Evolutionary conservation across 92 coral and sea anemone genomes (phyloP), one percentile per base, ranked within the genome.

Genomic region (Diadumene lineata): DNA sequence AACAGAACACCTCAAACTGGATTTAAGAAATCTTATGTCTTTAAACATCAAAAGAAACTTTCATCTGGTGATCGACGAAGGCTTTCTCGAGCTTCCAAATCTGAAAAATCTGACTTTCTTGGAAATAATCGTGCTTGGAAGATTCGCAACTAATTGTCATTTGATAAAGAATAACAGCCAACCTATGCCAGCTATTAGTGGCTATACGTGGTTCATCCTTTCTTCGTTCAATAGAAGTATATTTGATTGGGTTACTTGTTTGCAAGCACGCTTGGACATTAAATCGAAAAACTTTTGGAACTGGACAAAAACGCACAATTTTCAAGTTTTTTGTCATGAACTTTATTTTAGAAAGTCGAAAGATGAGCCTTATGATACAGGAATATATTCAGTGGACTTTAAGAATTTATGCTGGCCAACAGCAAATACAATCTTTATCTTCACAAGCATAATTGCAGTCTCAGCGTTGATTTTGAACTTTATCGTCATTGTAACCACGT

Each of bases 401-500:
- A 11, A 58, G 1, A 22, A 58, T 17, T 23, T 1, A 26, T 83
- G 88, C 70, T 83, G 84, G 80, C 38, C 50, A 1, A 23, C 11
- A 1, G 69, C 26, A 0, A 44, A 66, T 19, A 27, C 34, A 7
- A 24, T 83, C 0, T 66, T 53, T 2, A 44, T 76, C 13, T 16
- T 72, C 16, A 79, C 74, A 17, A 44, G 61, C 7, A 24, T 48
- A 9, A 67, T 65, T 21, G 84, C 75, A 1, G 55, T 58, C 1
- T 29, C 72, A 27, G 61, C 79, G 11, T 27, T 78, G 19, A 31
- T 65, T 1, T 66, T 76, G 43, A 83, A 83, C 43, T 18, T 66
- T 13, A 19, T 64, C 24, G 68, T 78, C 43, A 63, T 83, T 31
- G 66, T 58, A 0, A 72, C 83, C 2, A 83, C 81, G 31, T 11